These are phyloP conservation scores for Chrysopilus asiliformis DNA, from an alignment of 2,888 invertebrate genomes.

Conservation along the genomic window DNA sequence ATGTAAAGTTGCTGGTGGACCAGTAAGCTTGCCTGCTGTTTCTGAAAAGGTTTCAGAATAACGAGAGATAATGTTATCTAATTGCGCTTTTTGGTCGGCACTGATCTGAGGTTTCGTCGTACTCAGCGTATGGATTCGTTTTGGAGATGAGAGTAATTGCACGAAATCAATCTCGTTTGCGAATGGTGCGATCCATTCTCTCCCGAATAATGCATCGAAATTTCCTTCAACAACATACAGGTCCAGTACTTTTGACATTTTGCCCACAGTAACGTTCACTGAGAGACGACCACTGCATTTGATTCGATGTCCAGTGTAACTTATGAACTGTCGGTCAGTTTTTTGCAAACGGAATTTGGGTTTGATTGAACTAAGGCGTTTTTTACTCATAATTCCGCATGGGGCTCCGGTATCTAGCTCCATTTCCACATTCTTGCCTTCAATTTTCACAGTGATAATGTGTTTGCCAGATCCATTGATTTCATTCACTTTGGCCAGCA, in stretches of 20 bases:
- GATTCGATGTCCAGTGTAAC: conserved; percentile 1
- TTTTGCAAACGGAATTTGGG: neutral
- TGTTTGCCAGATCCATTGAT: no score
- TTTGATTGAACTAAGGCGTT: neutral
- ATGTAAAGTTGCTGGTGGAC: neutral
- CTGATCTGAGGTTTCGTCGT: neutral
- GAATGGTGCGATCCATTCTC: conserved; percentile 3
- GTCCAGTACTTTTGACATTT: neutral
- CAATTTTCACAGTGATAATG: no score
- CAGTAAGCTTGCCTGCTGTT: conserved; percentile 2
- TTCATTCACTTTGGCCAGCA: no score
- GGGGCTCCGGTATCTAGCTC: no score
- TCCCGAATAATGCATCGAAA: neutral
- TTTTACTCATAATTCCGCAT: neutral
- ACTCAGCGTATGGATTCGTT: neutral
- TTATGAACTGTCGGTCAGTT: neutral
- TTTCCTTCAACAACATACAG: neutral
- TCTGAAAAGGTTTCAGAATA: conserved; percentile 5
- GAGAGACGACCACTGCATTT: neutral
- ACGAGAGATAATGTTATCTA: conserved; percentile 11
- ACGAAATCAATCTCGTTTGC: neutral
- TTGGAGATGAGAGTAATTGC: neutral
- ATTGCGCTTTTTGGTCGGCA: conserved; percentile 10
- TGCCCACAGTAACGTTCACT: neutral
- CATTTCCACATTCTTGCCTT: no score